phyloP scores from a whole-genome alignment of 2,797 vertebrate species.

The Acanthis flammea region DNA sequence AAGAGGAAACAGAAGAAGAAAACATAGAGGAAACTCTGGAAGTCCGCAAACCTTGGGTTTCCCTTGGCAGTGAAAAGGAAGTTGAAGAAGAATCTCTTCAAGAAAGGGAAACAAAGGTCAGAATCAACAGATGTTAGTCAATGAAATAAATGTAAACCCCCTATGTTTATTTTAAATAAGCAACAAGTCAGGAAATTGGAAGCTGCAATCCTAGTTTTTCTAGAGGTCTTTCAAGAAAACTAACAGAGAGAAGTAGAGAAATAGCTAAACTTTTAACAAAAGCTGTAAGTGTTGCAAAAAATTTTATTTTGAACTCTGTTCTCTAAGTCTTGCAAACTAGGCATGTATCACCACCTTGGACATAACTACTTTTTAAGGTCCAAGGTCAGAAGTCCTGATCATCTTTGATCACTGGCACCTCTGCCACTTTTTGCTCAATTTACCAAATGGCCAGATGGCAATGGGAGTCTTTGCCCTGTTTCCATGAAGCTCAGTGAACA shows the following conservation, averaged over 20 bases:
- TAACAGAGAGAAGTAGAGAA: neutral
- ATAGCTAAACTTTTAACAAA: neutral
- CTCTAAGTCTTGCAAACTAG: neutral
- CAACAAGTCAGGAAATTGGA: neutral
- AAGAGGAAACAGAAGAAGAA: slow-evolving; percentile 27
- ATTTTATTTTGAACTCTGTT: neutral
- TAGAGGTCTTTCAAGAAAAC: neutral
- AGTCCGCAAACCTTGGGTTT: slow-evolving; percentile 80
- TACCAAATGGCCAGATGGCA: neutral
- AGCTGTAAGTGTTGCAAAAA: neutral
- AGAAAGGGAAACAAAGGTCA: slow-evolving; percentile 79
- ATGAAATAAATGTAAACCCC: neutral
- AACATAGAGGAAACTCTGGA: slow-evolving; percentile 56
- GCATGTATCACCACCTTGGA: neutral
- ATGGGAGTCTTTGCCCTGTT: neutral
- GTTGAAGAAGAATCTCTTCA: slow-evolving; percentile 85
- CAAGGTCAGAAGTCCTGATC: neutral
- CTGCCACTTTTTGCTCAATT: neutral
- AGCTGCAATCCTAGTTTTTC: neutral
- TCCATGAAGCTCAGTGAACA: neutral
- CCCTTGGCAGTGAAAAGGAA: slow-evolving; percentile 89
- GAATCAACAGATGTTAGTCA: neutral
- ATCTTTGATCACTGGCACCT: neutral
- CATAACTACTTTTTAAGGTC: neutral
- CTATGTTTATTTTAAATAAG: neutral